These are phyloP conservation scores for Bruchidius siliquastri DNA, from an alignment of 2,888 invertebrate species.

Conservation along the genomic window DNA sequence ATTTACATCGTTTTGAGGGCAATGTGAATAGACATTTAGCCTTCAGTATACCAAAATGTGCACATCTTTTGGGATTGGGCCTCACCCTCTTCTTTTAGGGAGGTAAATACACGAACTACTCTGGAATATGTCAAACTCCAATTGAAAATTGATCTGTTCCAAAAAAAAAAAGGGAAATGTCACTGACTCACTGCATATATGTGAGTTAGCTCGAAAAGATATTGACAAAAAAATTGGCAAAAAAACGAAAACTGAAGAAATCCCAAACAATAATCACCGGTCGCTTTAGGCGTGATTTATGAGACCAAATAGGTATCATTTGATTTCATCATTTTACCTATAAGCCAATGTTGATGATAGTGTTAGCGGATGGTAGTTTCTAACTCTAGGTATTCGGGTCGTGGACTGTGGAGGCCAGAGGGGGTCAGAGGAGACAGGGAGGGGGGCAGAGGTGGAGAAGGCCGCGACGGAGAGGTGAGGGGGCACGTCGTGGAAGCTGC, in stretches of 20 bases:
- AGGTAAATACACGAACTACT: too few species aligned
- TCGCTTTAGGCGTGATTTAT: not conserved
- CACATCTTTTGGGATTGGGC: too few species aligned
- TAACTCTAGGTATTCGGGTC: constrained; percentile 28
- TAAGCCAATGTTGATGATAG: constrained; percentile 17
- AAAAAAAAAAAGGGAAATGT: too few species aligned
- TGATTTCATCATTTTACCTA: constrained; percentile 2
- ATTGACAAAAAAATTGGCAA: too few species aligned
- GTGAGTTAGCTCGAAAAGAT: too few species aligned
- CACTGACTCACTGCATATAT: too few species aligned
- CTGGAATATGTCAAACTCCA: too few species aligned
- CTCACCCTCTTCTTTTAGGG: too few species aligned
- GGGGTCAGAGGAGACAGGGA: constrained; percentile 10
- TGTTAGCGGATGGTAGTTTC: constrained; percentile 23
- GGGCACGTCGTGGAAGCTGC: not conserved
- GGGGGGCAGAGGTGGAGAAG: constrained; percentile 8
- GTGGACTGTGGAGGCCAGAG: constrained; percentile 14
- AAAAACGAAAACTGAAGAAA: not conserved
- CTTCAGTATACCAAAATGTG: too few species aligned
- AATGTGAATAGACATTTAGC: too few species aligned
- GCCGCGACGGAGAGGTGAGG: constrained; percentile 7
- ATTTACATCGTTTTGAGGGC: too few species aligned
- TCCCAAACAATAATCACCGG: not conserved
- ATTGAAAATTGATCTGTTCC: too few species aligned
- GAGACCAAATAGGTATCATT: not conserved